Evolutionary conservation across 2,888 invertebrate species (phyloP), one percentile per base, ranked within the genome.

Genomic region (Lamellibrachia satsuma): DNA sequence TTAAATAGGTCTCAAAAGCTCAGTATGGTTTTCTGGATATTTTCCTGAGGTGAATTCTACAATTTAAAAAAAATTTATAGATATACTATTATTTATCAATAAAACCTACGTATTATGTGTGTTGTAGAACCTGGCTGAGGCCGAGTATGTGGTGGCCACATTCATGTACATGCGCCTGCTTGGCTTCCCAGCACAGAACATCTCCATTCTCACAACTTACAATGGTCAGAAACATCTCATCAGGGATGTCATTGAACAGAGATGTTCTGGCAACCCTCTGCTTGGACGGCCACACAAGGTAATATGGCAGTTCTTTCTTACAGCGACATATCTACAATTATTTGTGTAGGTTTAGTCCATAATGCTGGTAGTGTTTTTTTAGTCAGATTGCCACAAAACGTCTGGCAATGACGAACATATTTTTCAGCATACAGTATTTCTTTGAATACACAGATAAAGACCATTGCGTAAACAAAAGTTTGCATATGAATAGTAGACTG

Each of bases 141-240:
- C 15, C 2, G 8, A 57, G 8, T 75, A 15, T n/a, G 15, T 75
- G 15, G 75, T 75, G 75, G 75, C 75, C 22, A 98, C 98, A 51
- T 99, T 98, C 96, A 99, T 99, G 98, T 99, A 98, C 96, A 99
- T 99, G 99, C 97, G 99, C 57, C 97, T 99, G 55, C 97, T 99
- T 90, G 99, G 99, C 0, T 99, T 99, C 97, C 99, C 99, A 0
- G 98, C 99, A 0, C 98, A 98, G 93, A 98, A 99, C 97, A 99
- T 99, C 94, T 99, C 99, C 55, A 99, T 99, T 95, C 97, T 99
- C 91, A 99, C 99, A 1, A 99, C 99, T 0, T 99, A 99, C 97
- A 99, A 99, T 96, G 99, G 99, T 0, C 99, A 99, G 97, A 99
- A 99, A 96, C 99, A 99, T 97, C 97, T 99, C 92, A 98, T 99